Percentiles rank a stretch among this genome's conserved stretches.
Conservation (phyloP, 2,113 vertebrate species). For the Phocoena sinus region DNA sequence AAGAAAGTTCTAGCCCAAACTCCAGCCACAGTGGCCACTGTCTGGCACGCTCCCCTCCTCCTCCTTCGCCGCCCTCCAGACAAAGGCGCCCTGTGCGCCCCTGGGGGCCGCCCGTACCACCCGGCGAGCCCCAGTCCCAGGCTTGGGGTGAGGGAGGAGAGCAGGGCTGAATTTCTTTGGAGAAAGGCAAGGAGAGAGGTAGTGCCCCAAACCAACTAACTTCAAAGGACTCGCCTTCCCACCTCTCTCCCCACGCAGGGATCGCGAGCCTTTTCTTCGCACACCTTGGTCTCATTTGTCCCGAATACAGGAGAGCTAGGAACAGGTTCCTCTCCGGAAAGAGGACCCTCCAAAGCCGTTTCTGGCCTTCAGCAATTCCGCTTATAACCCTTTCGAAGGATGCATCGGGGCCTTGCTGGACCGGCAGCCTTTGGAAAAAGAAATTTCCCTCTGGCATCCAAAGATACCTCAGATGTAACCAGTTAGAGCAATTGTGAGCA, state of each 20-base stretch:
- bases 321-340: neutral
- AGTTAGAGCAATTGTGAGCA: neutral
- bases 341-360: neutral
- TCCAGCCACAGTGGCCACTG: neutral
- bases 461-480: neutral
- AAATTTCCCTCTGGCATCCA: neutral
- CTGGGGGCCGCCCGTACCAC: neutral
- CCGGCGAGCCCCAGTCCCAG: rapidly evolving
- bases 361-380: neutral
- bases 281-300: neutral
- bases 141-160: neutral
- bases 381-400: neutral
- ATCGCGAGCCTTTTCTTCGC: neutral
- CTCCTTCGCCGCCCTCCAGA: neutral
- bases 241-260: neutral
- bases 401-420: neutral
- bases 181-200: neutral
- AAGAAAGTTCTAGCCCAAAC: conserved; percentile 29
- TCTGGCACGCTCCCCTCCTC: neutral
- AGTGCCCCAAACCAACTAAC: neutral
- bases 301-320: neutral
- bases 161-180: neutral
- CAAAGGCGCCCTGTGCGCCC: neutral
- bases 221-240: neutral
- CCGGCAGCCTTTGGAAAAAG: neutral